Base-by-base conservation (phyloP, 2,113 vertebrate genomes). In the Vicugna pacos region DNA sequence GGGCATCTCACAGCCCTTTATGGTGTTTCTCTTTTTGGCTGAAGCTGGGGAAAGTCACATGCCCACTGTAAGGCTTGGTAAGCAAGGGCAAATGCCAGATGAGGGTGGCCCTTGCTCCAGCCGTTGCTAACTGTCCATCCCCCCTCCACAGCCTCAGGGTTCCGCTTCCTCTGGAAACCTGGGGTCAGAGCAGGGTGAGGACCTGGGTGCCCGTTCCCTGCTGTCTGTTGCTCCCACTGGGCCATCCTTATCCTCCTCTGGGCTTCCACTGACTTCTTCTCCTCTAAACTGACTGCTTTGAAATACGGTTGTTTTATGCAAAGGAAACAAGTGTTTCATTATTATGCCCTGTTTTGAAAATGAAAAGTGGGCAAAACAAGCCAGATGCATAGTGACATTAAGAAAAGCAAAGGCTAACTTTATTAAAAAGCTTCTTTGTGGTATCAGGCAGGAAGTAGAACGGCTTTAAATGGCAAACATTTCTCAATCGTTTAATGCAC, bases 371-470 rank as follows among this genome's bases (percentile, higher is more conserved):
- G 65, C 73, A 93, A 94, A 97, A 62, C 83, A 76, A 97, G 90
- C 72, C 85, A 58, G 77, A 85, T 2, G 0, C 77, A 90, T 54
- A 80, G 92, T 48, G 96, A 89, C 94, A 42, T 93, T 92, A 79
- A 84, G 98, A 97, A 84, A 95, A 98, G 96, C 91, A 93, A 72
- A 48, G 73, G 75, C 98, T 97, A 97, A 98, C 98, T 98, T 98
- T 98, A 98, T 98, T 98, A 98, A 98, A 98, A 98, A 98, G 97
- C 96, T 96, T 95, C 98, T 98, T 98, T 99, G 98, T 98, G 98
- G 98, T 97, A 93, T 98, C 83, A 97, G 98, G 94, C 98, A 99
- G 99, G 98, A 99, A 99, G 98, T 97, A 98, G 98, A 98, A 98
- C 97, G 83, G 97, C 97, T 98, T 98, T 98, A 98, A 98, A 98